These are phyloP conservation scores for Archegozetes longisetosus DNA, from an alignment of 1,140 invertebrate genomes.

Conservation along the genomic window DNA sequence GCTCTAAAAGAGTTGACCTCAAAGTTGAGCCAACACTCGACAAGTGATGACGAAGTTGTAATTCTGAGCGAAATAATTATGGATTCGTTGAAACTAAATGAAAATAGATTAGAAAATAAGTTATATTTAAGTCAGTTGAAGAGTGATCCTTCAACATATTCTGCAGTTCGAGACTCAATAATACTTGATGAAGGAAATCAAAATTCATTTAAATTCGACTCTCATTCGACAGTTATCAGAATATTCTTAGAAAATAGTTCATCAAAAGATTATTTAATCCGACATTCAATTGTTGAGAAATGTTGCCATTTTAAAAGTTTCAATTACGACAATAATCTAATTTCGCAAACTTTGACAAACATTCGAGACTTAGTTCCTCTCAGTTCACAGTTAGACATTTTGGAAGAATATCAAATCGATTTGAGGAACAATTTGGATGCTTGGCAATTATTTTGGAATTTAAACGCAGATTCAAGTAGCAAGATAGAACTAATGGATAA, in stretches of 20 bases:
- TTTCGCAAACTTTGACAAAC: too few species aligned
- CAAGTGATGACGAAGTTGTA: not conserved
- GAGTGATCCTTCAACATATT: not conserved
- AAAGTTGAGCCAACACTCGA: not conserved
- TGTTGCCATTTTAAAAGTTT: too few species aligned
- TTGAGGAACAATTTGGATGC: not conserved
- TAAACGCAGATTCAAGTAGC: not conserved
- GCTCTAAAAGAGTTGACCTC: not conserved
- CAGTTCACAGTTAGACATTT: too few species aligned
- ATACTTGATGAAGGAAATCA: not conserved
- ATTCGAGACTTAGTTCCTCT: too few species aligned
- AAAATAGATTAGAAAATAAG: too few species aligned
- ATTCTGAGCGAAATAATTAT: too few species aligned
- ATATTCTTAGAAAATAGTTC: slow-evolving; percentile 3
- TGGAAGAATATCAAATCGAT: not conserved
- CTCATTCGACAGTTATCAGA: not conserved
- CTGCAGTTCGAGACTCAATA: not conserved
- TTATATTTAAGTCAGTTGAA: not conserved
- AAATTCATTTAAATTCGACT: not conserved
- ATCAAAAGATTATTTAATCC: not conserved
- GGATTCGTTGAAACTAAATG: too few species aligned
- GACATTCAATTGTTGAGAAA: too few species aligned
- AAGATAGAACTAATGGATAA: not conserved
- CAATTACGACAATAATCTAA: too few species aligned
- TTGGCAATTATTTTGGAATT: not conserved